Evolutionary conservation across 1,140 invertebrate genomes (phyloP), one percentile per base, ranked within the genome.

Genomic region (Heterodera carotae): DNA sequence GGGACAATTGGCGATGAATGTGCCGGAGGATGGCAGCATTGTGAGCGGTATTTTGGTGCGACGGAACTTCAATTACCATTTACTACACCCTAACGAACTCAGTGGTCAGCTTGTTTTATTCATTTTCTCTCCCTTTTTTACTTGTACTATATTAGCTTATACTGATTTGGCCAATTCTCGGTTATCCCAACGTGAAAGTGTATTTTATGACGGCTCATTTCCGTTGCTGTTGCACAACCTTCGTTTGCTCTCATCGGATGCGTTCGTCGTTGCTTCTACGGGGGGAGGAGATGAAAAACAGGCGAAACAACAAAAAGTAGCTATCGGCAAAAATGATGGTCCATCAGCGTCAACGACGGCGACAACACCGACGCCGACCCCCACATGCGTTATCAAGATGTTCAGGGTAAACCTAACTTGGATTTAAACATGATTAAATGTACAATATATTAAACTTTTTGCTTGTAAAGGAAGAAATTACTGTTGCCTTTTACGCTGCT

Each of bases 21-120:
- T 71, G 43, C 77, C 83, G 48, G 56, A 33, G 33, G 84, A 83
- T 43, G 59, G 79, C 22, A 69, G 60, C 33, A 79, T 83, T 74
- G 66, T 85, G 27, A 74, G 80, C 75, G 97, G 97, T 0, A 92
- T 99, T 76, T 89, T 99, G 36, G 94, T 99, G 0, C 98, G 98
- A 87, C 91, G 95, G 53, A 98, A 99, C 88, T 99, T 99, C 86
- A 98, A 96, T 88, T 99, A 98, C 88, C 96, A 98, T 88, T 91
- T 99, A 74, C 88, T 99, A 66, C 92, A 93, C 7, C 93, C 96
- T 0, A 90, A 91, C 15, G 97, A 99, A 90, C 89, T 99, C 1
- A 78, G 76, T 43, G 76, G 81, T 85, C 18, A 66, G 77, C n/a
- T n/a, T 76, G 34, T 43, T 27, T 76, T 4, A 48, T 68, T 29